phyloP scores from a whole-genome alignment of 2,888 invertebrate genomes.

The Spicauda simplicius region DNA sequence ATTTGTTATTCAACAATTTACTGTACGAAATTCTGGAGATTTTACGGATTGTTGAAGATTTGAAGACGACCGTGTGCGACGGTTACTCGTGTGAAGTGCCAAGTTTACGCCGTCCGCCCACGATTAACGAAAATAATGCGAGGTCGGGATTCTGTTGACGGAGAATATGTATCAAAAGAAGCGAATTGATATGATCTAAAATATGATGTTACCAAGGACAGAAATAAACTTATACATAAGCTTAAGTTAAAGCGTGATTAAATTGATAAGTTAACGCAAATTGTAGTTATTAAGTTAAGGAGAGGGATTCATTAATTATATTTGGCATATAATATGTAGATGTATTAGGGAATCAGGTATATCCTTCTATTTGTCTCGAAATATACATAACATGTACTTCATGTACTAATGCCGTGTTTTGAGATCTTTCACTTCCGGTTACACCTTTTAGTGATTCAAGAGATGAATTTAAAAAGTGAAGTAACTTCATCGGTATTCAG shows the following conservation, averaged over 20 bases:
- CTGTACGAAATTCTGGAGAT: constrained; percentile 56
- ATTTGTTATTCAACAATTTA: constrained; percentile 64
- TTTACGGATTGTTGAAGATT: constrained; percentile 46
- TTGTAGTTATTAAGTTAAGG: too few species aligned
- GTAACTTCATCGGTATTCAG: constrained; percentile 23
- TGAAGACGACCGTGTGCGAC: constrained; percentile 49
- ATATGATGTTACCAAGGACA: neutral
- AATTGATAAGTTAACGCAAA: too few species aligned
- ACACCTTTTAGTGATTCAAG: constrained; percentile 10
- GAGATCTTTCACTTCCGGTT: constrained; percentile 9
- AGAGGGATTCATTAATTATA: too few species aligned
- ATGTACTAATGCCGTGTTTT: neutral
- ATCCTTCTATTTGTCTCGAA: neutral
- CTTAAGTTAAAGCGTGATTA: neutral
- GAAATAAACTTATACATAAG: neutral
- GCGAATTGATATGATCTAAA: neutral
- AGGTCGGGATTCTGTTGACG: constrained; percentile 55
- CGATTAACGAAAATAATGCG: constrained; percentile 67
- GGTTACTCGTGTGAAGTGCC: constrained; percentile 64
- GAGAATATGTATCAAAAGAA: constrained; percentile 38
- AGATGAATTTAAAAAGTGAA: constrained; percentile 6
- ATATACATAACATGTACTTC: neutral
- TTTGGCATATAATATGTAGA: too few species aligned
- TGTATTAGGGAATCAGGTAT: too few species aligned
- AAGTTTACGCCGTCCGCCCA: constrained; percentile 67